Evolutionary conservation across 2,113 vertebrate genomes (phyloP), one percentile per base, ranked within the genome.

Genomic region (Gymnobelideus leadbeateri): DNA sequence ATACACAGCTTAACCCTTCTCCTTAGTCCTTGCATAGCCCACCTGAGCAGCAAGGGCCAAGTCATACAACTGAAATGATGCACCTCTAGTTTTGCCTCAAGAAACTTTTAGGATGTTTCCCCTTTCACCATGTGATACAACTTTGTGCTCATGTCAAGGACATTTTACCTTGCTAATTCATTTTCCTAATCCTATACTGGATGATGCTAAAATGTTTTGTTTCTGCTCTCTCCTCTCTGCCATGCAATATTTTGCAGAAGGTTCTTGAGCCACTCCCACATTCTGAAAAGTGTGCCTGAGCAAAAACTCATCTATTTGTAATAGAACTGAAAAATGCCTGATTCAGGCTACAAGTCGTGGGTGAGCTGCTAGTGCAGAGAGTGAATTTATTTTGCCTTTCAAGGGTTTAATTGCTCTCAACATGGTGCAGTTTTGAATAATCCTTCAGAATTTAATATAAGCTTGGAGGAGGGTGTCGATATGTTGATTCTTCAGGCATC

Each of bases 361-460:
- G 37, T 0, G 4, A 98, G 95, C 89, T 97, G 94, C 91, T 97
- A 25, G 89, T 0, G n/a, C 96, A 91, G 92, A 94, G 57, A 43
- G 92, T 51, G 98, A 97, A 98, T 98, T 98, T 98, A 98, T 97
- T 97, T 95, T 97, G 93, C 96, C 96, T 98, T 98, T 98, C 97
- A 98, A 98, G 97, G 94, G 97, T 97, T 97, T 98, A 98, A 98
- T 98, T 98, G 98, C 98, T 97, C 98, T 97, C 98, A 98, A 98
- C 97, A 97, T 98, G 97, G 97, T 97, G 96, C 96, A 97, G 84
- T 97, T 98, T 98, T 95, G 31, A 98, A 2, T 97, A 97, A 98
- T 97, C 92, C 94, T 98, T 98, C 94, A 96, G 96, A 98, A 98
- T 98, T 97, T 97, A 95, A 95, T 97, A 97, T 61, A 98, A 0